Conservation (phyloP, 2,888 invertebrate species). For the Caenorhabditis imperialis region DNA sequence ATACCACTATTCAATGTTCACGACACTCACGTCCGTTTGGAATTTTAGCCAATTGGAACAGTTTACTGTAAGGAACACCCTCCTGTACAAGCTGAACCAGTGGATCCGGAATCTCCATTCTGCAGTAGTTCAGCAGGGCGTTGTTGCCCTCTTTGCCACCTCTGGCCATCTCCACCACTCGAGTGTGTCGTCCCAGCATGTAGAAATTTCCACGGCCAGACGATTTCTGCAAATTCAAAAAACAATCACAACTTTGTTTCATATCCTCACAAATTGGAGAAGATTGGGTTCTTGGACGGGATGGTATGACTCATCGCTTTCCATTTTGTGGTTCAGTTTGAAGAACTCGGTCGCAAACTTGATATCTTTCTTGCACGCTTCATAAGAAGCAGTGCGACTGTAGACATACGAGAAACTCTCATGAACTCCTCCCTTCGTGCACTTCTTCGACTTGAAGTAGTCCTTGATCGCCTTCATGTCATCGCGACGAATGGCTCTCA, state of each 20-base stretch:
- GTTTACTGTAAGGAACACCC: constrained; percentile 30
- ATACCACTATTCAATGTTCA: not conserved
- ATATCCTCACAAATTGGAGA: constrained; percentile 51
- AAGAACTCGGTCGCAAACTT: constrained; percentile 56
- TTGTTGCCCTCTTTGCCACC: constrained; percentile 81
- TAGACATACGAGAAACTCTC: constrained; percentile 39
- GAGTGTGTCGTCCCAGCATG: constrained; percentile 79
- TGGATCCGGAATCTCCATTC: not conserved
- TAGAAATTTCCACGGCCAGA: constrained; percentile 78
- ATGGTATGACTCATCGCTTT: constrained; percentile 19
- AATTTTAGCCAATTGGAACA: constrained; percentile 42
- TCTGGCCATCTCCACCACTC: constrained; percentile 78
- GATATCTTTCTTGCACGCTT: constrained; percentile 38
- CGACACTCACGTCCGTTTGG: constrained; percentile 29
- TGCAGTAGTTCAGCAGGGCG: constrained; percentile 79
- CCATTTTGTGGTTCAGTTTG: constrained; percentile 47
- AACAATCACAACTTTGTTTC: not conserved
- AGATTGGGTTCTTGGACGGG: constrained; percentile 57
- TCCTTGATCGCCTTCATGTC: constrained; percentile 57
- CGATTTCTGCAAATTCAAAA: constrained; percentile 46
- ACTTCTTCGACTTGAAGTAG: constrained; percentile 56
- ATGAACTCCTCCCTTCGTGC: constrained; percentile 13
- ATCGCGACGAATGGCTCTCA: constrained; percentile 49
- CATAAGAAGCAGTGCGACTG: constrained; percentile 19
- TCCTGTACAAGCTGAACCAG: constrained; percentile 29